Percentiles rank a stretch among this genome's conserved stretches.
phyloP scores from a whole-genome alignment of 2,797 vertebrate genomes.

The Hirundo rustica region DNA sequence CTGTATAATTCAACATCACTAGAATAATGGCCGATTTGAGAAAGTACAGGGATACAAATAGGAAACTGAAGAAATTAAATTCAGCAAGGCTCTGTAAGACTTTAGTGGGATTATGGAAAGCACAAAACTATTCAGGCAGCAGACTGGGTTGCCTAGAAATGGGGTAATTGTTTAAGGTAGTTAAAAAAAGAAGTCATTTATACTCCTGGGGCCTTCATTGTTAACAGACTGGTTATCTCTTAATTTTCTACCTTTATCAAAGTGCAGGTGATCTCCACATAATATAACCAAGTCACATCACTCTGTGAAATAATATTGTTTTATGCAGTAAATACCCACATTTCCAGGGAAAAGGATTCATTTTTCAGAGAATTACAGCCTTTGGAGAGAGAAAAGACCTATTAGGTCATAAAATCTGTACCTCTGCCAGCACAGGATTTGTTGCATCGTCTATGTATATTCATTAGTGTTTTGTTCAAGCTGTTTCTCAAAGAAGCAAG shows the following conservation, averaged over 20 bases:
- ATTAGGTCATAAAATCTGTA: conserved; percentile 62
- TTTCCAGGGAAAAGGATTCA: neutral
- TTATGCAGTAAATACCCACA: neutral
- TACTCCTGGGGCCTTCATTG: neutral
- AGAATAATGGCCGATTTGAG: conserved; percentile 2
- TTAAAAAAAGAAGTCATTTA: neutral
- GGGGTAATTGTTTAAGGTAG: neutral
- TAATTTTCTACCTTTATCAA: conserved; percentile 6
- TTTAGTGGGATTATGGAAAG: conserved; percentile 30
- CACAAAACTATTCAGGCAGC: conserved; percentile 12
- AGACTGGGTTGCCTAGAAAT: conserved; percentile 30
- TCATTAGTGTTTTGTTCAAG: conserved; percentile 59
- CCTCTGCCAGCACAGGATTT: conserved; percentile 54
- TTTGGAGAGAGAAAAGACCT: conserved; percentile 50
- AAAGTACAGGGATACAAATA: neutral
- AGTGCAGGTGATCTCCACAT: neutral
- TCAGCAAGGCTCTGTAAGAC: neutral
- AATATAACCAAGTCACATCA: neutral
- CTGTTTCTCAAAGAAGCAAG: conserved; percentile 26
- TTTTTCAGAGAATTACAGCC: conserved; percentile 24
- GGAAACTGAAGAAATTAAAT: conserved; percentile 39
- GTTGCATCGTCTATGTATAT: conserved; percentile 44
- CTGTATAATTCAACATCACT: conserved; percentile 41
- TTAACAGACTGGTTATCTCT: neutral
- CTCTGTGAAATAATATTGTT: neutral